These are phyloP conservation scores for Carettochelys insculpta DNA, from an alignment of 2,113 vertebrate species.

Conservation along the genomic window DNA sequence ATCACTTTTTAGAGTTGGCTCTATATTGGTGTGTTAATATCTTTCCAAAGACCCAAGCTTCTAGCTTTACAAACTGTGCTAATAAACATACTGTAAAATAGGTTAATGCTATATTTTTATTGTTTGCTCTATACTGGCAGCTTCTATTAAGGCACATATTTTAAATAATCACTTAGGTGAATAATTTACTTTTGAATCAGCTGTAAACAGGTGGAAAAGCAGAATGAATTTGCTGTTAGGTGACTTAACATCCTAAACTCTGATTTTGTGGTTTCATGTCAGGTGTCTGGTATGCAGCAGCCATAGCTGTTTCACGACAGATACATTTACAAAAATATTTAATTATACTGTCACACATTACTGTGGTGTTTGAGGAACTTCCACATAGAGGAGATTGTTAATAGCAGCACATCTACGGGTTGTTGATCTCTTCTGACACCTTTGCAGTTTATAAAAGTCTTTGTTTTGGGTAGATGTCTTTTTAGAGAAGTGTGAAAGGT, in stretches of 20 bases:
- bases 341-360: fast-evolving
- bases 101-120: fast-evolving
- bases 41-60: fast-evolving
- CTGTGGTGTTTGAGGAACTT: no score
- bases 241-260: neutral
- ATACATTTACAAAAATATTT: neutral
- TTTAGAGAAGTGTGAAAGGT: neutral
- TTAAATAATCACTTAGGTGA: no score
- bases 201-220: fast-evolving
- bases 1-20: fast-evolving
- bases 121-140: fast-evolving
- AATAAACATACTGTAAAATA: neutral
- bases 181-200: neutral
- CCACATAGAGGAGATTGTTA: fast-evolving
- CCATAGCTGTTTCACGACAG: no score
- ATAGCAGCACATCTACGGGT: fast-evolving
- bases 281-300: neutral
- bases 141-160: fast-evolving
- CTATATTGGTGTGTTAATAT: fast-evolving
- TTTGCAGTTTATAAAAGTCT: neutral
- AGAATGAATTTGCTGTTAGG: neutral
- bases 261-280: neutral
- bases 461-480: neutral
- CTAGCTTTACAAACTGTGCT: neutral
- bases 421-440: neutral